A percentile compares a stretch with the other conserved stretches of the same genome.
phyloP scores from a whole-genome alignment of 64 coral and sea anemone genomes.

The Actinia tenebrosa region DNA sequence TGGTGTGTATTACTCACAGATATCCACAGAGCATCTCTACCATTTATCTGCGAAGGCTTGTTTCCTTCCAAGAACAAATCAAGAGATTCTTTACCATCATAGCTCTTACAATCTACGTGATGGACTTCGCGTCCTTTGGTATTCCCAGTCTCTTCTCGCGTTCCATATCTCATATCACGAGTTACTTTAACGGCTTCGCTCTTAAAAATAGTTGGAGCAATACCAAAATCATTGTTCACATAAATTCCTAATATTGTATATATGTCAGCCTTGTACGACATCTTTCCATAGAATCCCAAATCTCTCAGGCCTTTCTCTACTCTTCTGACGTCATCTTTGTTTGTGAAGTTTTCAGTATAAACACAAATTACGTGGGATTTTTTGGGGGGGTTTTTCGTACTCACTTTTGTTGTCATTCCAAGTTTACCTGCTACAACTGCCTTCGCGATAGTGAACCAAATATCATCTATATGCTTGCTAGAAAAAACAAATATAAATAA shows the following conservation, averaged over 20 bases:
- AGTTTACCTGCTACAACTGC: conserved; percentile 3
- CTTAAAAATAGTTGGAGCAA: background rate
- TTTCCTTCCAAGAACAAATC: background rate
- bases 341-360: conserved; percentile 22
- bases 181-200: background rate
- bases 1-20: background rate
- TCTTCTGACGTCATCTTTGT: background rate
- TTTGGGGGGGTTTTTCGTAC: background rate
- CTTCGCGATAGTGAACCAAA: conserved; percentile 2
- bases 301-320: background rate
- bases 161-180: background rate
- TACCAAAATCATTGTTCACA: background rate
- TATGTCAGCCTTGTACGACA: conserved; percentile 20
- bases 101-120: background rate
- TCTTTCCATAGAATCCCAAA: background rate
- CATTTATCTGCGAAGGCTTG: background rate
- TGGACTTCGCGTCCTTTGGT: background rate
- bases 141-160: background rate
- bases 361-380: background rate
- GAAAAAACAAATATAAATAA: background rate
- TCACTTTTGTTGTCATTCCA: background rate
- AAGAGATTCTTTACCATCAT: background rate
- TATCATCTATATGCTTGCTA: background rate
- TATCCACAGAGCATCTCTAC: background rate
- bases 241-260: conserved; percentile 27